Evolutionary conservation across 2,888 invertebrate species (phyloP).

Genomic region (Latheticus oryzae): DNA sequence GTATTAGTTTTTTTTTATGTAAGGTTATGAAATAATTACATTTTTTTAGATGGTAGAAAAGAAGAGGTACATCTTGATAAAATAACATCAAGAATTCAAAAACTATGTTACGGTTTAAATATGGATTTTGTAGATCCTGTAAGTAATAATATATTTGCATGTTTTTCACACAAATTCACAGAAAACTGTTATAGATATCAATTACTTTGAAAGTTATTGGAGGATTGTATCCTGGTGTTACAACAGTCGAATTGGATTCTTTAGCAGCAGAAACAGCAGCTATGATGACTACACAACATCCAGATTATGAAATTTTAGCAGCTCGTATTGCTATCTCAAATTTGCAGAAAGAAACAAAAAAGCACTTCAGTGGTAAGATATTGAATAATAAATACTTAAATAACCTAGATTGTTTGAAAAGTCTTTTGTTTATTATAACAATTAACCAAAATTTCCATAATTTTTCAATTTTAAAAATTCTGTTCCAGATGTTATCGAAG

Average conservation of each 20-base stretch:
- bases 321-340: constrained; percentile 92
- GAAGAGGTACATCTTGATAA: constrained; percentile 97
- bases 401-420: too few relatives aligned
- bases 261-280: constrained; percentile 99
- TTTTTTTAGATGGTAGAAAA: constrained; percentile 86
- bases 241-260: constrained; percentile 96
- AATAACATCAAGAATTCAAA: constrained; percentile 95
- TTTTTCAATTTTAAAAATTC: not conserved
- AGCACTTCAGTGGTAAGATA: constrained; percentile 85
- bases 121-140: constrained; percentile 97
- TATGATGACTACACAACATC: constrained; percentile 96
- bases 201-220: constrained; percentile 93
- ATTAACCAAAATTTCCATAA: too few relatives aligned
- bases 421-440: too few relatives aligned
- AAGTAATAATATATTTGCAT: constrained; percentile 55
- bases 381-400: too few relatives aligned
- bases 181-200: constrained; percentile 69
- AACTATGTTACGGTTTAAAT: constrained; percentile 94
- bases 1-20: too few relatives aligned
- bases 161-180: not conserved
- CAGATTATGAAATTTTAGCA: constrained; percentile 93
- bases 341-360: constrained; percentile 96
- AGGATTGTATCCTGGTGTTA: constrained; percentile 96
- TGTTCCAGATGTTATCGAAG: constrained; percentile 87
- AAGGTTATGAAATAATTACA: constrained; percentile 7